A percentile compares a stretch with the other conserved stretches of the same genome.
Conservation (phyloP, 2,797 vertebrate species). For the Todus mexicanus region DNA sequence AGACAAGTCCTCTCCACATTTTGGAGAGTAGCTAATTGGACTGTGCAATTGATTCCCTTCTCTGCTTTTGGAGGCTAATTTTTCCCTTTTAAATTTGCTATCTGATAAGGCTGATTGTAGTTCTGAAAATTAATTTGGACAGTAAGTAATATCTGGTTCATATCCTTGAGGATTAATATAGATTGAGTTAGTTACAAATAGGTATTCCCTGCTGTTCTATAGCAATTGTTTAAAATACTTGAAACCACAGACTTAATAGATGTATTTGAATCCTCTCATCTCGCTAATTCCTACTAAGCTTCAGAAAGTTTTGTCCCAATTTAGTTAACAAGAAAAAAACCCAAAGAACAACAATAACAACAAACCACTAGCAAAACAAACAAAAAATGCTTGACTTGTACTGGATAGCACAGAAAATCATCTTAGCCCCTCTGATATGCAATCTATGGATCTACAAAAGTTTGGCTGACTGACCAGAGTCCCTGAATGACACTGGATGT, state of each 20-base stretch:
- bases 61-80: neutral
- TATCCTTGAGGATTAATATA: conserved; percentile 12
- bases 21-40: neutral
- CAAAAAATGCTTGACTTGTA: neutral
- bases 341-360: neutral
- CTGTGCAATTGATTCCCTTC: neutral
- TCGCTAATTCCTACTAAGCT: neutral
- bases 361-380: neutral
- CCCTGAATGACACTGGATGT: neutral
- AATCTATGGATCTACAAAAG: neutral
- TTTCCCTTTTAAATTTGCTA: neutral
- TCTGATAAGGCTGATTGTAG: neutral
- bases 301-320: neutral
- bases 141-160: neutral
- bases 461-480: neutral
- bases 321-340: neutral
- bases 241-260: neutral
- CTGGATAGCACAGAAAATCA: neutral
- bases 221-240: neutral
- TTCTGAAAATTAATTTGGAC: neutral
- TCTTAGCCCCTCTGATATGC: neutral
- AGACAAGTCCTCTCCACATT: rapidly evolving
- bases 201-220: neutral
- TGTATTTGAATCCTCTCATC: neutral
- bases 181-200: neutral